These are phyloP conservation scores for Trogon melanurus DNA, from an alignment of 2,113 vertebrate genomes.

Conservation along the genomic window DNA sequence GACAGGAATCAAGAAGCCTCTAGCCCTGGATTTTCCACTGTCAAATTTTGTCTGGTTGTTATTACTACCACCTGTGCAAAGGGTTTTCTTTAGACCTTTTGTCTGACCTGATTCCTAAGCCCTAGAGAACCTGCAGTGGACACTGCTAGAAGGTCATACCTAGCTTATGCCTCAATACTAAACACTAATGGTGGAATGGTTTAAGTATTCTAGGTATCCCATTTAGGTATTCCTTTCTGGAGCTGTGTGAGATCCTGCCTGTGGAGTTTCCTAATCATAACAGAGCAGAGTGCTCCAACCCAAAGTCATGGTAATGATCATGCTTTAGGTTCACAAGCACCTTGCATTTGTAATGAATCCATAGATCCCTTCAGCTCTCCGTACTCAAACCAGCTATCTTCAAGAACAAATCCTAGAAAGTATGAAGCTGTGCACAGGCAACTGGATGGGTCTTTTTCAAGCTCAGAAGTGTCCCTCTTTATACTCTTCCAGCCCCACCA, in stretches of 20 bases:
- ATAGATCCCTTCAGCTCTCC: not conserved
- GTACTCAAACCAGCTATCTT: not conserved
- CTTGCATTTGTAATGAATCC: not conserved
- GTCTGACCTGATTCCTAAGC: not conserved
- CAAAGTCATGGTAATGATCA: not conserved
- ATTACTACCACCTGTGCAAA: not conserved
- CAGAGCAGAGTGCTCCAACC: not conserved
- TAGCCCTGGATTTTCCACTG: not conserved
- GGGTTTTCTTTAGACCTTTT: not conserved
- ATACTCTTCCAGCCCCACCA: conserved; percentile 73
- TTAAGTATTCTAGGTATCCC: not conserved
- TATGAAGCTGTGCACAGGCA: not conserved
- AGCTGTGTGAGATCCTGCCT: not conserved
- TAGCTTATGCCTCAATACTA: not conserved
- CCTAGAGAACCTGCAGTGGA: not conserved
- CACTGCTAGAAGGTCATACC: not conserved
- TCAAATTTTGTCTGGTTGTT: not conserved
- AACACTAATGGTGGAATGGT: not conserved
- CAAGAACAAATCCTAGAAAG: not conserved
- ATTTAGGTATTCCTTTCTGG: not conserved
- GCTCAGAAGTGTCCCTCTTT: not conserved
- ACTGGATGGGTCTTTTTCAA: not conserved
- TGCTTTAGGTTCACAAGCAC: not conserved
- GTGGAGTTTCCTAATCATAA: not conserved
- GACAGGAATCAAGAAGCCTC: not conserved